phyloP scores from a whole-genome alignment of 2,888 invertebrate genomes.

The Lithophane socia region DNA sequence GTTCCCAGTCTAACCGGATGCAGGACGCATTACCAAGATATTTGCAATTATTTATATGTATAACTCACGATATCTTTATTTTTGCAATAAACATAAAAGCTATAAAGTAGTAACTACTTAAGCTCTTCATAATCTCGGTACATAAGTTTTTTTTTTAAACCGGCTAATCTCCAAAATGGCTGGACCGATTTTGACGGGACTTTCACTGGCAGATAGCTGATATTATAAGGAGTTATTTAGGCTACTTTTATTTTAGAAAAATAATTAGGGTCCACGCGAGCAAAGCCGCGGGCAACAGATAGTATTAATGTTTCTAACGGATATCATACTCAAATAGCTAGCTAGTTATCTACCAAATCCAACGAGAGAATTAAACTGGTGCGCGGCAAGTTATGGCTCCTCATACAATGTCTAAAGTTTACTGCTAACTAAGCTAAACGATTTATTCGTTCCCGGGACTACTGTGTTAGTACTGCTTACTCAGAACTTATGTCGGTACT shows the following conservation, averaged over 20 bases:
- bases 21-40: not conserved
- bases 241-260: too few species aligned
- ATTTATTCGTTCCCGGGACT: conserved; percentile 55
- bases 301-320: not conserved
- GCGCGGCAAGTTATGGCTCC: conserved; percentile 29
- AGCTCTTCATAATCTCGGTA: too few species aligned
- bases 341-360: not conserved
- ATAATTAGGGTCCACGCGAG: too few species aligned
- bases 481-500: conserved; percentile 9
- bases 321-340: conserved; percentile 16
- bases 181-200: too few species aligned
- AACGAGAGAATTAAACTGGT: conserved; percentile 29
- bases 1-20: too few species aligned
- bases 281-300: too few species aligned
- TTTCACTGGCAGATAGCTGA: too few species aligned
- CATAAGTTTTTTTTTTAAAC: too few species aligned
- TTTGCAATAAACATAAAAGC: too few species aligned
- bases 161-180: too few species aligned
- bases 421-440: conserved; percentile 58
- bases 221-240: too few species aligned
- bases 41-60: not conserved
- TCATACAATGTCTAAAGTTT: conserved; percentile 55
- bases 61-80: not conserved
- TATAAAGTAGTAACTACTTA: not conserved
- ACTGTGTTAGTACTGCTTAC: conserved; percentile 24